Base-by-base conservation (phyloP, 1,140 invertebrate genomes). In the Lanistes nyassanus region DNA sequence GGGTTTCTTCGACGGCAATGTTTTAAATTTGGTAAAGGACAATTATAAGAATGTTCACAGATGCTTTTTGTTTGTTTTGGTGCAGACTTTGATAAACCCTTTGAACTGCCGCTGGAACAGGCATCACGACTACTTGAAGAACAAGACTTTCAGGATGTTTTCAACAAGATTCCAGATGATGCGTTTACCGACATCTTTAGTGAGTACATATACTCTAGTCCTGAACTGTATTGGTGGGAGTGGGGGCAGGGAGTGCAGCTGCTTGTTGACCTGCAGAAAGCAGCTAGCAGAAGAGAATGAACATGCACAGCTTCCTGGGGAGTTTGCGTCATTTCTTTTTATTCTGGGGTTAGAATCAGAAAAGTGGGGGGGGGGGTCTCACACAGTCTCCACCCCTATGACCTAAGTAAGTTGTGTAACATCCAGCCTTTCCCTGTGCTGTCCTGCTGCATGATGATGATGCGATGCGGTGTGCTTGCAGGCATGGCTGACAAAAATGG, bases 181-280 rank as follows among this genome's bases (percentile, higher is more conserved):
- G 95, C 95, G 83, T 96, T 98, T 87, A 95, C 97, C 86, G 92
- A 97, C 74, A 96, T 97, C 89, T 92, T 92, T 82, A 92, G 93
- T 94, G 91, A 80, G 73, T 78, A 29, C 0, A 34, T 55, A 51
- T 36, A 31, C 7, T 16, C 19, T 53, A 58, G 37, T n/a, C 7
- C 19, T 72, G 21, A 29, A n/a, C 21, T 13, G n/a, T 53, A n/a
- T 26, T 2, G 13, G 39, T 11, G 21, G 26, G 7, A 70, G 21
- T 47, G 6, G 47, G 29, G 51, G 6, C 11, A 26, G 13, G 13
- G 13, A 11, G 6, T 9, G 37, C 21, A 7, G 19, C 53, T n/a
- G 13, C 23, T 51, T 23, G 16, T 51, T 11, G 6, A 51, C 37
- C n/a, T 7, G 6, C 26, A 37, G 19, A 11, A 71, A 31, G 31